phyloP scores from a whole-genome alignment of 2,888 invertebrate genomes.

The Erannis defoliaria region DNA sequence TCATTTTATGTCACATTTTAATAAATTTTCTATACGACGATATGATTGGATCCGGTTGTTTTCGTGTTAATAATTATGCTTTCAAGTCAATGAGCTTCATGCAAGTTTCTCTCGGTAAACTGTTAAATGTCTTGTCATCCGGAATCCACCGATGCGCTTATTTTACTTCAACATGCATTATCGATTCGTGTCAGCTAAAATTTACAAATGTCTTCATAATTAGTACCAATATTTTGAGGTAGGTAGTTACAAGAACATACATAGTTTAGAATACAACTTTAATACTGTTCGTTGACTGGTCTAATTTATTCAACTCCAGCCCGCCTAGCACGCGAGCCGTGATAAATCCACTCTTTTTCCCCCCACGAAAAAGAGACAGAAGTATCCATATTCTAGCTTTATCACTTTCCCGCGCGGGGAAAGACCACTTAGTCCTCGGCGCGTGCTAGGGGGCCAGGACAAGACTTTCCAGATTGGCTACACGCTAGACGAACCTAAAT shows the following conservation, averaged over 20 bases:
- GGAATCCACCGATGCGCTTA: slow-evolving; percentile 27
- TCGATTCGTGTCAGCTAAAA: slow-evolving; percentile 12
- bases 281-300: too few relatives aligned
- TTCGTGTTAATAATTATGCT: slow-evolving; percentile 11
- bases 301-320: too few relatives aligned
- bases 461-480: too few relatives aligned
- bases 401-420: too few relatives aligned
- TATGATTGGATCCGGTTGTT: slow-evolving; percentile 24
- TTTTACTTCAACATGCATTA: slow-evolving; percentile 16
- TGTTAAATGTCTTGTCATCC: slow-evolving; percentile 23
- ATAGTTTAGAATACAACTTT: background rate
- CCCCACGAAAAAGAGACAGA: too few relatives aligned
- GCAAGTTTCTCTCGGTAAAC: slow-evolving; percentile 25
- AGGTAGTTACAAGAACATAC: background rate
- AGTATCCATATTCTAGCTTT: too few relatives aligned
- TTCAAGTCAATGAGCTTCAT: slow-evolving; percentile 22
- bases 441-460: too few relatives aligned
- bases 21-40: background rate
- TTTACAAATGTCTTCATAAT: background rate
- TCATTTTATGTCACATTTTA: background rate
- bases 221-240: background rate
- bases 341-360: too few relatives aligned
- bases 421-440: too few relatives aligned
- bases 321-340: too few relatives aligned
- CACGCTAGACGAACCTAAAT: too few relatives aligned